phyloP scores from a whole-genome alignment of 2,888 invertebrate genomes.

The Xestoiulus laeticollis region DNA sequence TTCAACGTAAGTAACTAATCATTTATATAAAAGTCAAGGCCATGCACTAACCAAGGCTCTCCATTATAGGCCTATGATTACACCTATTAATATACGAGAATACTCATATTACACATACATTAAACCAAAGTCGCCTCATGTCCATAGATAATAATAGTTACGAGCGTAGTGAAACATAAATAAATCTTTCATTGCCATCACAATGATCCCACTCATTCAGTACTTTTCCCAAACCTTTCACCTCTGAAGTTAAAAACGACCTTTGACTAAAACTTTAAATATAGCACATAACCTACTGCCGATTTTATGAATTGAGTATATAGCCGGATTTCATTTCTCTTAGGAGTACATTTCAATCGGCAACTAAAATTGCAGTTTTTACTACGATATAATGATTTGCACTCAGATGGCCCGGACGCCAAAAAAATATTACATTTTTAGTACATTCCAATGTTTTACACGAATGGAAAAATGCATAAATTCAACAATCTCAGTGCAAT shows the following conservation, averaged over 20 bases:
- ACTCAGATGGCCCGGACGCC: neutral
- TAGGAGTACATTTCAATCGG: neutral
- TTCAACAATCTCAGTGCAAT: neutral
- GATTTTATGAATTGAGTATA: neutral
- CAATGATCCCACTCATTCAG: conserved; percentile 7
- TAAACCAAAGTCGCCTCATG: neutral
- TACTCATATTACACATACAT: neutral
- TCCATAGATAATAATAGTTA: neutral
- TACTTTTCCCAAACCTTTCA: neutral
- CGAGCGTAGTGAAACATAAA: neutral
- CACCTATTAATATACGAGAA: neutral
- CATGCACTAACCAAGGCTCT: neutral
- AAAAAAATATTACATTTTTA: no score
- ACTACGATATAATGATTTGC: neutral
- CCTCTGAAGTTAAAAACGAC: neutral
- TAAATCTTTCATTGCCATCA: neutral
- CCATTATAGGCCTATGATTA: neutral
- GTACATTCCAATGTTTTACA: neutral
- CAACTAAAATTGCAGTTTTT: neutral
- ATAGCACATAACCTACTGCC: neutral
- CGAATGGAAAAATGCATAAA: neutral
- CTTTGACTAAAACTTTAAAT: neutral
- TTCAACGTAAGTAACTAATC: no score
- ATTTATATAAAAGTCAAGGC: neutral
- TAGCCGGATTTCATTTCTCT: neutral